Evolutionary conservation across 1,140 invertebrate species (phyloP), one percentile per base, ranked within the genome.

Genomic region (Carposina sasakii): DNA sequence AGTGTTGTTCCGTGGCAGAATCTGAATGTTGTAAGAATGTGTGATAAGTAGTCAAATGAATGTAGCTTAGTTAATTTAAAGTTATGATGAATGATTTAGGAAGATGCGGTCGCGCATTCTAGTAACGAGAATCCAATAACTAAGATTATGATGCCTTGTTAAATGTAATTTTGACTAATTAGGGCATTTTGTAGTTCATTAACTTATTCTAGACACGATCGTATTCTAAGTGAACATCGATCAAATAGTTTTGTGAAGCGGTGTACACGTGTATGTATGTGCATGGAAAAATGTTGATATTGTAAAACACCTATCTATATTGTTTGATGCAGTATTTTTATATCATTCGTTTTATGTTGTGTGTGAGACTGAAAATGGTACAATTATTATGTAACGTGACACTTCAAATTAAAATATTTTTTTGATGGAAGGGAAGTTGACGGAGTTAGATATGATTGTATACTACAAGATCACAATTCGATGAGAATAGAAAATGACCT

Each of bases 61-160:
- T 74, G 72, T 82, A 84, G 78, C 74, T 77, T 81, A 77, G 81
- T 78, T 82, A 78, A 84, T 84, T 84, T 84, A 82, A 84, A 70
- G 71, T 63, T 73, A 82, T 78, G 72, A 77, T 78, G 78, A 73
- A 79, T n/a, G n/a, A 67, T 52, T 79, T 86, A 85, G 82, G 70
- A 81, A 83, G 66, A 79, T 83, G 83, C 82, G 85, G 81, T 85
- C 82, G 83, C 83, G 83, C 82, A 84, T 77, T 78, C 61, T 85
- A 86, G 81, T 76, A 67, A 85, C 83, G 82, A 81, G 76, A 82
- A 85, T 85, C 85, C 85, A 86, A 86, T 85, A 85, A 84, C 82
- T 60, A 71, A 60, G 71, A 71, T 71, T 59, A 68, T 62, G 74
- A 76, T 77, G 78, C 78, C 81, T 82, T 81, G 68, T 70, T 73